Evolutionary conservation across 2,888 invertebrate genomes (phyloP).

Genomic region (Xestia xanthographa): DNA sequence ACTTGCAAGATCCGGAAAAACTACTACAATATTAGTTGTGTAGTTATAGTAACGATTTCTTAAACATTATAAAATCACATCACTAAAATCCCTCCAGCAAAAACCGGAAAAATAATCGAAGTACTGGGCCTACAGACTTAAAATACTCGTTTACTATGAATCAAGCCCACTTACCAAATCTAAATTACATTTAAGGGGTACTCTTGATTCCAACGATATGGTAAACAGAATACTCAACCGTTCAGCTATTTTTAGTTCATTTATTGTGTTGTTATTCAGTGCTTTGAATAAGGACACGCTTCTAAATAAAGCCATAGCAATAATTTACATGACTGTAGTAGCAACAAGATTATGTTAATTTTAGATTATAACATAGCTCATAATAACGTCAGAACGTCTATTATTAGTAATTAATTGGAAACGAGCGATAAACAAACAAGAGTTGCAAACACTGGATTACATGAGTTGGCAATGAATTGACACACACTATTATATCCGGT

Average conservation of each 20-base stretch:
- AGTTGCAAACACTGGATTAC: conserved; percentile 70
- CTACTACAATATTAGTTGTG: background rate
- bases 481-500: conserved; percentile 73
- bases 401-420: conserved; percentile 46
- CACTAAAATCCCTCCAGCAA: background rate
- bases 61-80: background rate
- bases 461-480: conserved; percentile 72
- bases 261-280: conserved; percentile 42
- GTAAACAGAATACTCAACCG: conserved; percentile 51
- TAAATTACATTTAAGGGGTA: conserved; percentile 18
- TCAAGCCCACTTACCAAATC: conserved; percentile 18
- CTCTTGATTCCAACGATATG: conserved; percentile 23
- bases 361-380: conserved; percentile 8
- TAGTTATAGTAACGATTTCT: background rate
- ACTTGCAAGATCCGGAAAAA: background rate
- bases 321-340: background rate
- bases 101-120: background rate
- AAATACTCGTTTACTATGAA: background rate
- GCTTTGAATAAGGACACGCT: conserved; percentile 5
- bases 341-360: conserved; percentile 22
- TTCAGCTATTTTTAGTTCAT: conserved; percentile 45
- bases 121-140: background rate
- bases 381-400: conserved; percentile 18
- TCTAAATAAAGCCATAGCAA: conserved; percentile 10
- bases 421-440: conserved; percentile 41